Evolutionary conservation across 2,888 invertebrate species (phyloP).

Genomic region (Drosophila melanosoma): DNA sequence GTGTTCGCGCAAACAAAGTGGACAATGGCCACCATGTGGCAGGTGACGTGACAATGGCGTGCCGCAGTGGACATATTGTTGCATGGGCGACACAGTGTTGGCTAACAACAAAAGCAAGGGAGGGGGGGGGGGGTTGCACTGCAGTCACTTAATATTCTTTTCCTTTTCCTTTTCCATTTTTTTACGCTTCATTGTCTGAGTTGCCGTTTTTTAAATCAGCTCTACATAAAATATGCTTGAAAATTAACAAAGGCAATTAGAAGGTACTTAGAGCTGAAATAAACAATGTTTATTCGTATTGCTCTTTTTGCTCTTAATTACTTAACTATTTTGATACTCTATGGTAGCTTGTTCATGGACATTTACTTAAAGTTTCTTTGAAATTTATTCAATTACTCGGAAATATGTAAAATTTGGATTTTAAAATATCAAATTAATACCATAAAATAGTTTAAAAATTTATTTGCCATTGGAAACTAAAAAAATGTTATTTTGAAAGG

Average conservation of each 20-base stretch:
- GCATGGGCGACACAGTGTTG: neutral
- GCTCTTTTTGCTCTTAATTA: neutral
- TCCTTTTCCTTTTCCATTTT: constrained; percentile 60
- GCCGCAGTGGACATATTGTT: constrained; percentile 15
- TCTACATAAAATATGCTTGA: constrained; percentile 53
- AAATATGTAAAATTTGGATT: neutral
- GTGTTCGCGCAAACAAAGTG: constrained; percentile 59
- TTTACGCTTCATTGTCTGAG: constrained; percentile 65
- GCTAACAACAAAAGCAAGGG: neutral
- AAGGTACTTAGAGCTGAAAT: constrained; percentile 55
- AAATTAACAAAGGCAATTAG: constrained; percentile 74
- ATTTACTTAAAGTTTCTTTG: neutral
- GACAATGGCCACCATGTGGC: constrained; percentile 64
- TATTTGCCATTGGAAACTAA: neutral
- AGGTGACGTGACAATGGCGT: constrained; percentile 68
- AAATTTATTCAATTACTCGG: neutral
- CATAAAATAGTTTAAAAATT: neutral
- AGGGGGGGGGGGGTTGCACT: constrained; percentile 21
- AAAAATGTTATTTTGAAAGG: neutral
- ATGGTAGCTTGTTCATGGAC: neutral
- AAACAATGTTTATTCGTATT: constrained; percentile 45
- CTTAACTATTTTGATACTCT: constrained; percentile 10
- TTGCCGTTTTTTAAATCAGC: constrained; percentile 39
- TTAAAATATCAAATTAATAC: neutral
- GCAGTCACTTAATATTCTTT: constrained; percentile 65